These are phyloP conservation scores for Halichondria panicea DNA, from an alignment of 37 sponge, comb jelly and placozoan genomes.

Conservation along the genomic window DNA sequence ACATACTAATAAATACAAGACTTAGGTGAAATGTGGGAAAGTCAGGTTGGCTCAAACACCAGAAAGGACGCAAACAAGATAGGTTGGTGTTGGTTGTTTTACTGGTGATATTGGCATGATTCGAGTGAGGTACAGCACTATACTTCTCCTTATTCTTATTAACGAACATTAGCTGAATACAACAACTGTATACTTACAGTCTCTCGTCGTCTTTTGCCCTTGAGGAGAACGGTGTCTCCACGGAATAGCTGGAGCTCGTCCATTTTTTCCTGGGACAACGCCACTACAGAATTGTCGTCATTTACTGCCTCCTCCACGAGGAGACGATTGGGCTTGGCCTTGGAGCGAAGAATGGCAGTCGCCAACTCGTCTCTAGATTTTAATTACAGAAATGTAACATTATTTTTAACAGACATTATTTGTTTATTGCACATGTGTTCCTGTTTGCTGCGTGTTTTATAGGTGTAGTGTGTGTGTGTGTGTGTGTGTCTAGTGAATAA, in stretches of 20 bases:
- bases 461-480: background rate
- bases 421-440: background rate
- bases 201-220: constrained; percentile 95
- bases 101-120: too few species aligned
- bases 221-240: constrained; percentile 97
- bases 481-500: background rate
- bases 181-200: constrained; percentile 87
- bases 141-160: too few species aligned
- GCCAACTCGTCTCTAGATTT: constrained; percentile 85
- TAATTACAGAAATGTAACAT: background rate
- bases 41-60: too few species aligned
- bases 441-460: background rate
- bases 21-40: too few species aligned
- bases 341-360: constrained; percentile 92
- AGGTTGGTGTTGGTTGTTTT: too few species aligned
- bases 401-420: background rate
- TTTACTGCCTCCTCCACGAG: constrained; percentile 95
- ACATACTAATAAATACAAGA: too few species aligned
- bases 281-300: constrained; percentile 98
- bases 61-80: too few species aligned
- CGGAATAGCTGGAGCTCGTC: constrained; percentile 98
- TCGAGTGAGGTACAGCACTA: too few species aligned
- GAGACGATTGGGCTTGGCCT: constrained; percentile 89
- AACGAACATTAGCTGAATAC: too few species aligned
- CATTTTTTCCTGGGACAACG: constrained; percentile 98